These are phyloP conservation scores for Mus minutoides DNA, from an alignment of 2,797 vertebrate species.

Conservation along the genomic window DNA sequence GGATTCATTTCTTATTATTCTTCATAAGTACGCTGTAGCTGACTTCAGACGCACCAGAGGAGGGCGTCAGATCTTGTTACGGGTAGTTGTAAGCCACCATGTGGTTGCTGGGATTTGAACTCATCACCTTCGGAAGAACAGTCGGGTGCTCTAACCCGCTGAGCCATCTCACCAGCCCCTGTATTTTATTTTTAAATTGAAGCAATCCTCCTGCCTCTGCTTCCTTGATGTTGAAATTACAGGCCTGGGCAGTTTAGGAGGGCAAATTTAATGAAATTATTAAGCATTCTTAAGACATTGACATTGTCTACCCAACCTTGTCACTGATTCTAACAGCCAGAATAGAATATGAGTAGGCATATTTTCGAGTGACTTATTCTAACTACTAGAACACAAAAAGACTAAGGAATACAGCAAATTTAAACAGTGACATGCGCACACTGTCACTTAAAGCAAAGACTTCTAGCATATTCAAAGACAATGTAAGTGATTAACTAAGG, in stretches of 20 bases:
- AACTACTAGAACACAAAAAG: background rate
- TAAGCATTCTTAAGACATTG: conserved; percentile 22
- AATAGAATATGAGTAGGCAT: background rate
- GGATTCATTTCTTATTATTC: too few species aligned
- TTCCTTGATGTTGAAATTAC: background rate
- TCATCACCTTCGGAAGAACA: too few species aligned
- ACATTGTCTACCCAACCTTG: background rate
- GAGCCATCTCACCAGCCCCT: too few species aligned
- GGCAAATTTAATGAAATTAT: background rate
- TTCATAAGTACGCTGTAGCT: too few species aligned
- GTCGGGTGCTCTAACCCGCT: too few species aligned
- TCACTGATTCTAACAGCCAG: background rate
- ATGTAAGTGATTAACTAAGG: background rate
- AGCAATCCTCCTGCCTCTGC: background rate
- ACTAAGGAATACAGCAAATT: conserved; percentile 24
- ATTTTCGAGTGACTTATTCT: background rate
- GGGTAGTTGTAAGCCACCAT: too few species aligned
- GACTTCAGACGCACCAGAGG: too few species aligned
- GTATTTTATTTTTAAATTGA: background rate
- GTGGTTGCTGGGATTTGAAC: too few species aligned
- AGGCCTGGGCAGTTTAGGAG: background rate
- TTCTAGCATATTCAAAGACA: background rate
- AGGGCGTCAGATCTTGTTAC: too few species aligned
- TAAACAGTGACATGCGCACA: background rate
- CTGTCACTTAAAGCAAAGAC: background rate